Conservation (phyloP, 2,888 invertebrate species). For the Pherbina coryleti region DNA sequence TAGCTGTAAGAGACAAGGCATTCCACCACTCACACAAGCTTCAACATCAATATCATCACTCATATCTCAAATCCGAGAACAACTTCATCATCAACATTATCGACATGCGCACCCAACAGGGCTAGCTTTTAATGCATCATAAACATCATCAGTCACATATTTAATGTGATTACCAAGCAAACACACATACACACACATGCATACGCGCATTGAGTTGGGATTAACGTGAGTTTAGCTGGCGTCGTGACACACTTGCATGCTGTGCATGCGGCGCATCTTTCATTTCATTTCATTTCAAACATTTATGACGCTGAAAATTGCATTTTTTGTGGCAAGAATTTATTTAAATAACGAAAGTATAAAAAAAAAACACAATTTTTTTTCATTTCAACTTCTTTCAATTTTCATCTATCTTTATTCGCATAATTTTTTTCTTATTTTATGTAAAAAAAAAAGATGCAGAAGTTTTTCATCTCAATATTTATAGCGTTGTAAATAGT, state of each 20-base stretch:
- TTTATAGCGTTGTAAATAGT: not conserved
- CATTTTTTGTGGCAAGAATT: not conserved
- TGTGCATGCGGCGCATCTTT: not conserved
- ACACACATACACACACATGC: not conserved
- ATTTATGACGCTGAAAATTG: not conserved
- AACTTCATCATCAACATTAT: no score
- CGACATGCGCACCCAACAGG: no score
- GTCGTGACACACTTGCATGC: not conserved
- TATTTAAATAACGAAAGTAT: not conserved
- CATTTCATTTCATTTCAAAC: not conserved
- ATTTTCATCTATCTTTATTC: not conserved
- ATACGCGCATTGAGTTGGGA: not conserved
- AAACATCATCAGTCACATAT: slow-evolving; percentile 18
- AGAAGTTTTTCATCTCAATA: not conserved
- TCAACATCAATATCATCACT: not conserved
- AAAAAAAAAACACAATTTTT: not conserved
- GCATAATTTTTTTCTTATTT: not conserved
- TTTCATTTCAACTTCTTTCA: not conserved
- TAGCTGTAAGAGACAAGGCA: not conserved
- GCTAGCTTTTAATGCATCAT: not conserved
- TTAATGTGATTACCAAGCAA: slow-evolving; percentile 23
- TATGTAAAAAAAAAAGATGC: no score
- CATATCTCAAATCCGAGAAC: not conserved
- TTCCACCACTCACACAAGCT: not conserved
- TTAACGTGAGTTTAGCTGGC: not conserved